Conservation (phyloP, 2,113 vertebrate genomes). For the Podarcis cretensis region DNA sequence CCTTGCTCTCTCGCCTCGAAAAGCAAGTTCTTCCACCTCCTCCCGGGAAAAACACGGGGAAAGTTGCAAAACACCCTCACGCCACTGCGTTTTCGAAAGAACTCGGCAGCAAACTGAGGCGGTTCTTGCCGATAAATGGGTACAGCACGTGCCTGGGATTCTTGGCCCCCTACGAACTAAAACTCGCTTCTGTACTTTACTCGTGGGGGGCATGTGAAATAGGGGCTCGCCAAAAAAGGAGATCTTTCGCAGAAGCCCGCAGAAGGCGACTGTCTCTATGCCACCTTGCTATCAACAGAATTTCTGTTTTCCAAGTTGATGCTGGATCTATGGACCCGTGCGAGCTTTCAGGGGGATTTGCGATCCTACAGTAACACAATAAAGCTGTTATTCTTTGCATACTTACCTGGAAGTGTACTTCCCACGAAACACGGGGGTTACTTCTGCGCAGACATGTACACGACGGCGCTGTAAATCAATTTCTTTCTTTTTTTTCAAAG, state of each 20-base stretch:
- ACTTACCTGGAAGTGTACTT: too few relatives aligned
- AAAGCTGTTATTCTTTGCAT: too few relatives aligned
- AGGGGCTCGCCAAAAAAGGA: too few relatives aligned
- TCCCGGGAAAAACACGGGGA: not conserved
- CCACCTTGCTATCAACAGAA: not conserved
- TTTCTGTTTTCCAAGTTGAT: not conserved
- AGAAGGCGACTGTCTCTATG: too few relatives aligned
- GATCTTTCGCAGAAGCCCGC: too few relatives aligned
- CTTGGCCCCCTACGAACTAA: too few relatives aligned
- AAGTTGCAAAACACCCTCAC: not conserved
- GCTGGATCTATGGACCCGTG: not conserved
- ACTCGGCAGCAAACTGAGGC: not conserved
- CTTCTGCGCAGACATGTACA: not conserved
- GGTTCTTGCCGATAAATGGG: not conserved
- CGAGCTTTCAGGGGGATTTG: not conserved
- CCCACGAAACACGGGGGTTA: not conserved
- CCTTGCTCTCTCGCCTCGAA: not conserved
- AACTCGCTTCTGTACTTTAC: too few relatives aligned
- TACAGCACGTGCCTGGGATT: not conserved
- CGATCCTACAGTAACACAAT: not conserved
- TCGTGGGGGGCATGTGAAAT: too few relatives aligned
- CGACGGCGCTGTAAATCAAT: too few relatives aligned
- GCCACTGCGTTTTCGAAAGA: not conserved
- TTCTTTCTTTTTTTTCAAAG: too few relatives aligned
- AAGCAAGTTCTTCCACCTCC: not conserved